Percentiles rank a stretch among this genome's conserved stretches.
phyloP scores from a whole-genome alignment of 2,797 vertebrate genomes.

The Enteromius paludinosus region DNA sequence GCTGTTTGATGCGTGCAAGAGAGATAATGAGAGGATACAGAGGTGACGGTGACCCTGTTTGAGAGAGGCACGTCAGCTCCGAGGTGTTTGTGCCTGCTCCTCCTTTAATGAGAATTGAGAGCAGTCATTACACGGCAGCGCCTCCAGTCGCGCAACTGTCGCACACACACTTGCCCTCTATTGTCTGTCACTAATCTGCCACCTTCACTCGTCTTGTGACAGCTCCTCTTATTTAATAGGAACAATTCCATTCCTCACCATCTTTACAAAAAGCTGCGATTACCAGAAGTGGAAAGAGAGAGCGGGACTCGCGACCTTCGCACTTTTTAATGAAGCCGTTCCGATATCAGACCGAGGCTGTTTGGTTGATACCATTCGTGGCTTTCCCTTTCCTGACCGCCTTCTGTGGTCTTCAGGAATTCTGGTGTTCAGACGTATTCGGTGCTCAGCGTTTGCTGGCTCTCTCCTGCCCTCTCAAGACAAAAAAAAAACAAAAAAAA shows the following conservation, averaged over 20 bases:
- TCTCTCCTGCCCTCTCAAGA: slow-evolving; percentile 14
- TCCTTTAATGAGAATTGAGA: slow-evolving; percentile 59
- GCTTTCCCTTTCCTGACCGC: slow-evolving; percentile 34
- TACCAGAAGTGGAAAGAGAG: slow-evolving; percentile 65
- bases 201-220: slow-evolving; percentile 69
- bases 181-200: slow-evolving; percentile 77
- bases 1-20: slow-evolving; percentile 36
- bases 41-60: slow-evolving; percentile 56
- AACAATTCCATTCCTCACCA: slow-evolving; percentile 72
- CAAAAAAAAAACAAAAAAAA: not conserved
- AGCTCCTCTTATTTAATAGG: slow-evolving; percentile 67
- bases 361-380: slow-evolving; percentile 39
- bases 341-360: slow-evolving; percentile 66
- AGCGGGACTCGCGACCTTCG: slow-evolving; percentile 73
- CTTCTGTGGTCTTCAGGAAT: slow-evolving; percentile 36
- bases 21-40: slow-evolving; percentile 52
- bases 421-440: slow-evolving; percentile 19
- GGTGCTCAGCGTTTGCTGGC: slow-evolving; percentile 39
- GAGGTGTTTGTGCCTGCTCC: slow-evolving; percentile 52
- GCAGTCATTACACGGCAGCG: slow-evolving; percentile 55
- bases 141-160: slow-evolving; percentile 32
- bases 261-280: slow-evolving; percentile 68
- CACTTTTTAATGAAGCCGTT: slow-evolving; percentile 70
- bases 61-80: slow-evolving; percentile 16
- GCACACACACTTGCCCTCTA: slow-evolving; percentile 54